Evolutionary conservation across 1,140 invertebrate genomes (phyloP).

Genomic region (Eufriesea mexicana): DNA sequence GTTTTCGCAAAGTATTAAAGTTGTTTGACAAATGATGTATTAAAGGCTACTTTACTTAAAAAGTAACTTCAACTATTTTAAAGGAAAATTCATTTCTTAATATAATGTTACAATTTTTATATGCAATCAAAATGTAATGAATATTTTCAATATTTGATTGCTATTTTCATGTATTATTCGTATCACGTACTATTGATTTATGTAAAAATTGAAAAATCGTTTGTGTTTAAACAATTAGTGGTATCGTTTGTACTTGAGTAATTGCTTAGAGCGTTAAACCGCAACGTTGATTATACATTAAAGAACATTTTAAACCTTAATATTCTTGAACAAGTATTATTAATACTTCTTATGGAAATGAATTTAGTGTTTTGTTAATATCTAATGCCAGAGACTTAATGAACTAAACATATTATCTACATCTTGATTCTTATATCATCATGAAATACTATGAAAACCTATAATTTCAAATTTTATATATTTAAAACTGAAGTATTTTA

Average conservation of each 20-base stretch:
- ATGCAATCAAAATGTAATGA: constrained; percentile 24
- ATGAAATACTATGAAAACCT: constrained; percentile 38
- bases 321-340: constrained; percentile 50
- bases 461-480: constrained; percentile 30
- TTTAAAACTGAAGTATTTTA: constrained; percentile 42
- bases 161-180: constrained; percentile 5
- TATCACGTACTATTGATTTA: neutral
- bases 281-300: constrained; percentile 28
- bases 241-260: constrained; percentile 31
- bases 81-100: constrained; percentile 11
- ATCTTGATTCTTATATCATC: constrained; percentile 21
- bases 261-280: constrained; percentile 23
- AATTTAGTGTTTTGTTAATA: constrained; percentile 40
- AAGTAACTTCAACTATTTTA: constrained; percentile 23
- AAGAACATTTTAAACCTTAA: constrained; percentile 31
- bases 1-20: constrained; percentile 12
- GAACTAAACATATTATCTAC: constrained; percentile 28
- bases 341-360: constrained; percentile 32
- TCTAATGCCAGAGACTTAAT: constrained; percentile 46
- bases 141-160: constrained; percentile 20
- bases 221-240: constrained; percentile 4
- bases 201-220: neutral
- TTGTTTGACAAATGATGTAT: constrained; percentile 1
- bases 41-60: constrained; percentile 31
- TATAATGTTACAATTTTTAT: constrained; percentile 19